A percentile compares a stretch with the other conserved stretches of the same genome.
Evolutionary conservation across 2,888 invertebrate species (phyloP).

Genomic region (Mylabris sibirica): DNA sequence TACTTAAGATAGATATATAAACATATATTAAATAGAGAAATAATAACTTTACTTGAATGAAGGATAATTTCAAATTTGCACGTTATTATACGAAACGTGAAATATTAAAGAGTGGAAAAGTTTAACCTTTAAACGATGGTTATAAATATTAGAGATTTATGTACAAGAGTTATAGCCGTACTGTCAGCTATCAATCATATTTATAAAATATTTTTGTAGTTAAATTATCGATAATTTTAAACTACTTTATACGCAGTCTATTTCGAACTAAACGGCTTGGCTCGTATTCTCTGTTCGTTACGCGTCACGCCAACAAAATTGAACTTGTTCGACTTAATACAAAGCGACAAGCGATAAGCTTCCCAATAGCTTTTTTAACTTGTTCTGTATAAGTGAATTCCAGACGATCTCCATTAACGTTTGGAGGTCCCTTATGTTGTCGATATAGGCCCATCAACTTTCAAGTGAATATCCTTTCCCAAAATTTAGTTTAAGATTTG

Average conservation of each 20-base stretch:
- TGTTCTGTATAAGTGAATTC: no score
- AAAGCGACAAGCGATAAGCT: no score
- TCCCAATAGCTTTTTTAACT: no score
- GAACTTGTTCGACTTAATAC: no score
- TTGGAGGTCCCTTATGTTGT: no score
- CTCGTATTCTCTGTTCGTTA: no score
- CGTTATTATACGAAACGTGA: background rate
- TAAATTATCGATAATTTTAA: slow-evolving; percentile 12
- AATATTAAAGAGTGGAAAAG: background rate
- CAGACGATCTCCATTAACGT: no score
- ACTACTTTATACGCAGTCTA: background rate
- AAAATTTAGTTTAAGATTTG: no score
- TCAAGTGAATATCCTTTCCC: no score
- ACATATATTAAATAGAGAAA: background rate
- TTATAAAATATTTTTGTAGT: slow-evolving; percentile 16
- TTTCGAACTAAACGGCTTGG: background rate
- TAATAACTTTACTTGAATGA: background rate
- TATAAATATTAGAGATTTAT: slow-evolving; percentile 23
- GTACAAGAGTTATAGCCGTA: slow-evolving; percentile 18
- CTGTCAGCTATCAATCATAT: slow-evolving; percentile 27
- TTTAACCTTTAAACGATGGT: background rate
- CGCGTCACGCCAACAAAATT: no score
- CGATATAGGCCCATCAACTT: no score
- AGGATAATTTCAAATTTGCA: background rate
- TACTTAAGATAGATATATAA: no score